phyloP scores from a whole-genome alignment of 2,888 invertebrate species.

The Sialis fuliginosa region DNA sequence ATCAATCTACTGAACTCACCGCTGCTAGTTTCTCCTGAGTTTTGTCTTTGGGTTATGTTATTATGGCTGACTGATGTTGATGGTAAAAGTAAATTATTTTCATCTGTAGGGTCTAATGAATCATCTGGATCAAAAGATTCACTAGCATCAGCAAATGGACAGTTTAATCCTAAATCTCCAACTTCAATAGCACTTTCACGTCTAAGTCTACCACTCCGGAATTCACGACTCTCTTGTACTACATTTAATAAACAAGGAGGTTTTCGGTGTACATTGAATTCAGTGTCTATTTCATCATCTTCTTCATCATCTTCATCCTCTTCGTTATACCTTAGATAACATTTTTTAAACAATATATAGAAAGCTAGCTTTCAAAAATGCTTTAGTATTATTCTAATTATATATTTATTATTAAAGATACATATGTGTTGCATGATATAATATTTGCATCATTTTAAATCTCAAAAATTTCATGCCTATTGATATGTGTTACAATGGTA shows the following conservation, averaged over 20 bases:
- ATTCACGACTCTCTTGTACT: conserved; percentile 21
- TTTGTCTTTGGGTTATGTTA: conserved; percentile 17
- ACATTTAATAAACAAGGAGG: conserved; percentile 20
- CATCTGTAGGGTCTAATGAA: neutral
- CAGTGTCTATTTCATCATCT: conserved; percentile 10
- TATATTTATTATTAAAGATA: no score
- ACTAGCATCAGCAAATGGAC: neutral
- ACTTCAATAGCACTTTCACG: conserved; percentile 43
- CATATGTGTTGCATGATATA: no score
- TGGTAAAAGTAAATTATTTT: conserved; percentile 4
- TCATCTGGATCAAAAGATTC: neutral
- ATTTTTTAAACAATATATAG: no score
- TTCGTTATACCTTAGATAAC: conserved; percentile 16
- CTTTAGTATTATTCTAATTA: no score
- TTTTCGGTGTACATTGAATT: conserved; percentile 1
- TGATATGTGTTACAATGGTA: no score
- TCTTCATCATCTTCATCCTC: conserved; percentile 19
- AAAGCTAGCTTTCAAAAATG: no score
- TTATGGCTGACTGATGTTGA: conserved; percentile 13
- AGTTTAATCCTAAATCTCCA: conserved; percentile 16
- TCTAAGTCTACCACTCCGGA: conserved; percentile 19
- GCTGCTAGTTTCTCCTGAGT: conserved; percentile 19
- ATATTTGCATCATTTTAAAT: no score
- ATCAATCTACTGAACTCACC: conserved; percentile 12
- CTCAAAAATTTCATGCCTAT: no score